Base-by-base conservation (phyloP, 2,113 vertebrate genomes). In the Solea senegalensis region DNA sequence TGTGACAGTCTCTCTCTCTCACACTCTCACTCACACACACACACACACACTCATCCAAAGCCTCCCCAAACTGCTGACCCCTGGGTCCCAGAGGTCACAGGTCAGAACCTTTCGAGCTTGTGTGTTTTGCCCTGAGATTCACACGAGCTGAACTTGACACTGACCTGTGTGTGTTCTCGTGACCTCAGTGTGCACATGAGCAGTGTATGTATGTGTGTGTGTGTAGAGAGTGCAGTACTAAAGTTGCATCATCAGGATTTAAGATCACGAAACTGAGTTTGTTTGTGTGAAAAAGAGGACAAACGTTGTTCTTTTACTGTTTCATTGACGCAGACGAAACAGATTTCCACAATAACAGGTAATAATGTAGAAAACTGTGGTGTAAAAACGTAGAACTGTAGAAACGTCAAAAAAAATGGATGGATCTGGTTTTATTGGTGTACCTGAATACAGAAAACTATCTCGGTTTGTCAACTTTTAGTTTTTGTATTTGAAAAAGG, bases 111-210 rank as follows among this genome's bases (percentile, higher is more conserved):
- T 85, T 4, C 53, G 63, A 61, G 58, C 26, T 4, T 34, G 67
- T 70, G 76, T 61, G 26, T 21, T 34, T 11, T 9, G 58, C n/a
- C 69, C 40, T 26, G 40, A 69, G 74, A 45, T 63, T 64, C 53
- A 61, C 27, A 51, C 26, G 56, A 62, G 16, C 59, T 15, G 45
- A 10, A 21, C 63, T 54, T 12, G 40, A 52, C 61, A 61, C 73
- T 83, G 65, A 76, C 80, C 68, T 78, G 21, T 65, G 62, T 53
- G 59, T 69, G 74, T 39, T 66, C 49, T 2, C 16, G 57, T 73
- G 76, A 79, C 79, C 65, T 66, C 28, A 2, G 13, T 34, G 74
- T 57, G 61, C 21, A 21, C 21, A 21, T 21, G 21, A 21, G 21
- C 21, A 21, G 21, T 21, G 21, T 21, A 1, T 21, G 21, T 21